phyloP scores from a whole-genome alignment of 2,113 vertebrate species.

The Zosterops borbonicus region DNA sequence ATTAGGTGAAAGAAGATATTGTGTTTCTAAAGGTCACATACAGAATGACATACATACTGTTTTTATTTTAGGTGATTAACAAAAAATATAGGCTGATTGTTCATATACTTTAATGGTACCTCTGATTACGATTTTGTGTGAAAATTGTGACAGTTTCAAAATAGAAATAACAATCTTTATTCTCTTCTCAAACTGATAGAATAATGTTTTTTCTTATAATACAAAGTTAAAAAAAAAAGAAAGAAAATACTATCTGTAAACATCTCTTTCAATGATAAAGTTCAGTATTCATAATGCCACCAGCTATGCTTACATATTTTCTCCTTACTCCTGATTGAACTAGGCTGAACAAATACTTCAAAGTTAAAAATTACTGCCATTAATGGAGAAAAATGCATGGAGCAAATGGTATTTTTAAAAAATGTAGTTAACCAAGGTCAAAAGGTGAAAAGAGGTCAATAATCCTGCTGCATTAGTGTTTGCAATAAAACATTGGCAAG shows the following conservation, averaged over 20 bases:
- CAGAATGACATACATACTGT: neutral
- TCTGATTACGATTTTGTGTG: neutral
- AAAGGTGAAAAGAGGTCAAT: constrained; percentile 29
- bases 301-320: neutral
- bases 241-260: neutral
- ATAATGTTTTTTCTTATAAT: neutral
- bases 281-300: neutral
- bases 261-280: neutral
- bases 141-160: neutral
- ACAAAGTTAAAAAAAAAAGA: neutral
- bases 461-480: constrained; percentile 6
- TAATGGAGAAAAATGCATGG: neutral
- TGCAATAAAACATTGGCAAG: constrained; percentile 29
- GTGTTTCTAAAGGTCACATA: neutral
- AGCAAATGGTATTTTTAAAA: constrained; percentile 16
- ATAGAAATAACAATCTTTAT: neutral
- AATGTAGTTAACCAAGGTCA: constrained; percentile 25
- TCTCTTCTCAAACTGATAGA: neutral
- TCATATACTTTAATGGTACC: neutral
- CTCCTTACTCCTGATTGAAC: neutral
- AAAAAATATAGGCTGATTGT: neutral
- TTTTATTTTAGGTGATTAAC: neutral
- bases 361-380: constrained; percentile 37
- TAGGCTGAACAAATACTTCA: neutral
- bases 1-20: neutral